Evolutionary conservation across 2,113 vertebrate genomes (phyloP), one percentile per base, ranked within the genome.

Genomic region (Oreochromis spilurus): DNA sequence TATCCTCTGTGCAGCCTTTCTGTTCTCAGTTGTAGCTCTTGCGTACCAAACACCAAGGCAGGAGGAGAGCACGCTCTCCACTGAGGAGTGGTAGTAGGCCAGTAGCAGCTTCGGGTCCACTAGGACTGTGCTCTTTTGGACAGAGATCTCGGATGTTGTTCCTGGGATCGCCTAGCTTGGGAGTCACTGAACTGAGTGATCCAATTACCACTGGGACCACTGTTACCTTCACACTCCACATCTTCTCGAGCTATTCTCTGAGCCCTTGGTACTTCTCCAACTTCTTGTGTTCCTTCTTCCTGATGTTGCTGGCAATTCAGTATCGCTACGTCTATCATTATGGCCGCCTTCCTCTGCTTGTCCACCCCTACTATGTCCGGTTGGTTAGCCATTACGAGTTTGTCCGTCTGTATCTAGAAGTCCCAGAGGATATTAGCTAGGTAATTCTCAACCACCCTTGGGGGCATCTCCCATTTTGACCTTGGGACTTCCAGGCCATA

Each of bases 321-420:
- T 62, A 62, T 62, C 4, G 0, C 58, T 62, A 62, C 5, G 0
- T n/a, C 31, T 62, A 0, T 62, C 31, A n/a, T n/a, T 62, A 62
- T 1, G 0, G 9, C 17, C 0, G 0, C n/a, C 9, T 62, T 36
- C 31, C 58, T 62, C 58, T n/a, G 31, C 58, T 36, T 62, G 9
- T 62, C 58, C 5, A 62, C 17, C 3, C 9, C 1, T 36, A 62
- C 17, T n/a, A 2, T 62, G 0, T 62, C 58, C 4, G 2, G 9
- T 62, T 62, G 0, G 31, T n/a, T 62, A 62, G 58, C 58, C 58
- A 62, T 36, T 7, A n/a, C 58, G 2, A 36, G 17, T 0, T 62
- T 62, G 31, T 62, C 17, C 4, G 0, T 62, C 31, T 62, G 58
- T 62, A n/a, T 62, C 31, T 62, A 31, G 58, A 62, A 19, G 58